phyloP scores from a whole-genome alignment of 2,113 vertebrate genomes.

The Erpornis zantholeuca region DNA sequence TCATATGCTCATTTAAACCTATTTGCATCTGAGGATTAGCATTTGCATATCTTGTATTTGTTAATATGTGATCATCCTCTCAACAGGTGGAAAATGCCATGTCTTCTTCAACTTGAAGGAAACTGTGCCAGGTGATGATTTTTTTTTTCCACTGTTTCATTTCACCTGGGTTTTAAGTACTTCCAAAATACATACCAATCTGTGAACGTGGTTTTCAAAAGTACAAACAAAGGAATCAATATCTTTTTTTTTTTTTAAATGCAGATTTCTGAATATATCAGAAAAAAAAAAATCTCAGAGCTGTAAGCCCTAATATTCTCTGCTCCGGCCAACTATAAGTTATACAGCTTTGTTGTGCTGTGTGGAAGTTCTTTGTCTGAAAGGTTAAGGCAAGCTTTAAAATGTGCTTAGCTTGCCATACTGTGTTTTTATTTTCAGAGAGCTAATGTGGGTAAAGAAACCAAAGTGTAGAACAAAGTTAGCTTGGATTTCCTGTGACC shows the following conservation, averaged over 20 bases:
- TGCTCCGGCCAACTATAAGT: neutral
- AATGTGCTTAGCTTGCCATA: neutral
- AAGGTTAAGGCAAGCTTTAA: neutral
- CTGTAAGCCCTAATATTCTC: neutral
- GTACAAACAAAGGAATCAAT: neutral
- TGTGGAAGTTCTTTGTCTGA: neutral
- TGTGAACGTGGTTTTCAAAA: neutral
- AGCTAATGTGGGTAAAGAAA: neutral
- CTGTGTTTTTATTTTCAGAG: neutral
- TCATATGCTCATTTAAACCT: neutral
- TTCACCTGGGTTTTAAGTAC: neutral
- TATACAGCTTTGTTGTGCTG: neutral
- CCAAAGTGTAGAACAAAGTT: neutral
- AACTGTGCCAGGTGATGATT: neutral
- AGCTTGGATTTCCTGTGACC: neutral
- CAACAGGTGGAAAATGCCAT: neutral
- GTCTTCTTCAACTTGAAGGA: neutral
- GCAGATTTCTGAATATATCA: neutral
- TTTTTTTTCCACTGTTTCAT: neutral
- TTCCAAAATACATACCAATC: neutral
- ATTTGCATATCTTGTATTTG: neutral
- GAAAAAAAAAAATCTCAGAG: neutral
- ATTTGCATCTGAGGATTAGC: neutral
- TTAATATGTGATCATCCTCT: neutral
- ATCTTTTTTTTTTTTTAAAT: neutral